Evolutionary conservation across 2,113 vertebrate species (phyloP).

Genomic region (Noctilio leporinus): DNA sequence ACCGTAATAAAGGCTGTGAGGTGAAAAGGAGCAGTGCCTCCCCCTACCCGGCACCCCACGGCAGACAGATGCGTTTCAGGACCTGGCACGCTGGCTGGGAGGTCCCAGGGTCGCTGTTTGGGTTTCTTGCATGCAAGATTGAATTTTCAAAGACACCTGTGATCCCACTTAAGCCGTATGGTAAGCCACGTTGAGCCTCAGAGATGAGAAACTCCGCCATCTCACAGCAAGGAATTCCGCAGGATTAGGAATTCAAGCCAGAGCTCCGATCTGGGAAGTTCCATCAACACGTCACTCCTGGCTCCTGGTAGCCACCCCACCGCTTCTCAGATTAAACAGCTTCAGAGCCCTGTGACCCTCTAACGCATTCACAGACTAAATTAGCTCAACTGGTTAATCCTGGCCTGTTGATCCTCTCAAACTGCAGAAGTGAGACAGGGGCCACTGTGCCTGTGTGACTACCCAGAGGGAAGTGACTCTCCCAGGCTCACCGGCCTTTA

Average conservation of each 20-base stretch:
- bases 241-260: not conserved
- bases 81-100: not conserved
- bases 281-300: not conserved
- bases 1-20: not conserved
- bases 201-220: not conserved
- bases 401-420: not conserved
- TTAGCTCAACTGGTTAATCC: not conserved
- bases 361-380: not conserved
- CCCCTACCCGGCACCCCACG: not conserved
- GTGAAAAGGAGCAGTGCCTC: not conserved
- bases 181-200: not conserved
- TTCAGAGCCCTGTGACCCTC: not conserved
- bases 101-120: not conserved
- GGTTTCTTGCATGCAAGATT: not conserved
- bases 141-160: constrained; percentile 15
- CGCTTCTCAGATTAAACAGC: not conserved
- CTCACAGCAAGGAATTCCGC: not conserved
- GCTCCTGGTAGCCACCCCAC: not conserved
- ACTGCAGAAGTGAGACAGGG: not conserved
- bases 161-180: not conserved
- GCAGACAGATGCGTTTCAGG: not conserved
- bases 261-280: not conserved
- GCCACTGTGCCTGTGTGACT: fast-evolving
- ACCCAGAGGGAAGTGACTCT: not conserved
- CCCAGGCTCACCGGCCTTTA: not conserved